Percentiles rank a stretch among this genome's conserved stretches.
Conservation (phyloP, 2,113 vertebrate genomes). For the Mormoops blainvillei region DNA sequence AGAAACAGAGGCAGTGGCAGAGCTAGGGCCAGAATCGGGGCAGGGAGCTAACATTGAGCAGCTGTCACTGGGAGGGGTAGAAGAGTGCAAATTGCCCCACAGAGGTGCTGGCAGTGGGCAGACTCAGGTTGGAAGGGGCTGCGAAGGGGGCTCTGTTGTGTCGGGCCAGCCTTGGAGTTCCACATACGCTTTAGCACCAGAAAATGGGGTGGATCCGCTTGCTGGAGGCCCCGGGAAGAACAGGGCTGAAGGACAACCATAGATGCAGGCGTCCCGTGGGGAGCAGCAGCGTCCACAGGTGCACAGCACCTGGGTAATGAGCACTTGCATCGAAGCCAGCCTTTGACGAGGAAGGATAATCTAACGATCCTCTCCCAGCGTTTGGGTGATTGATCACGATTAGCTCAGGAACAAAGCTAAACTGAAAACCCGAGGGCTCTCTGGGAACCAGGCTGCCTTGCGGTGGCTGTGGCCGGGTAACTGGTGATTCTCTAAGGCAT, state of each 20-base stretch:
- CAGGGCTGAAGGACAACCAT: neutral
- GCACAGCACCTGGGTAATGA: neutral
- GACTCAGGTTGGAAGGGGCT: fast-evolving
- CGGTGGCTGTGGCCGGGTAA: neutral
- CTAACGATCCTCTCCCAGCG: neutral
- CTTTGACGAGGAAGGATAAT: neutral
- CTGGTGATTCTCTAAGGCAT: neutral
- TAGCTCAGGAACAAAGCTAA: neutral
- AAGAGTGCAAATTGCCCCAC: fast-evolving
- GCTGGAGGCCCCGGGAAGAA: neutral
- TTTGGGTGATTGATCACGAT: neutral
- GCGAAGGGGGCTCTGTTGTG: neutral
- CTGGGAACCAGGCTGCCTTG: neutral
- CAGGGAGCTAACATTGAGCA: too few relatives aligned
- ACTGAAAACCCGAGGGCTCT: neutral
- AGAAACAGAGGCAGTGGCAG: too few relatives aligned
- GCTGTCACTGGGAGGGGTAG: neutral
- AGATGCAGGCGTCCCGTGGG: neutral
- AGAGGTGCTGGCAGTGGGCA: fast-evolving
- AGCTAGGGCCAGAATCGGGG: too few relatives aligned
- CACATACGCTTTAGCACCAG: neutral
- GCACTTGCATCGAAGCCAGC: neutral
- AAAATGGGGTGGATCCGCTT: neutral
- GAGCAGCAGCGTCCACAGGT: neutral
- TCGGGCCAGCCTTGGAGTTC: neutral